Percentiles rank a stretch among this genome's conserved stretches.
These are phyloP conservation scores for Mactromeris polynyma DNA, from an alignment of 2,888 invertebrate species.

Conservation along the genomic window DNA sequence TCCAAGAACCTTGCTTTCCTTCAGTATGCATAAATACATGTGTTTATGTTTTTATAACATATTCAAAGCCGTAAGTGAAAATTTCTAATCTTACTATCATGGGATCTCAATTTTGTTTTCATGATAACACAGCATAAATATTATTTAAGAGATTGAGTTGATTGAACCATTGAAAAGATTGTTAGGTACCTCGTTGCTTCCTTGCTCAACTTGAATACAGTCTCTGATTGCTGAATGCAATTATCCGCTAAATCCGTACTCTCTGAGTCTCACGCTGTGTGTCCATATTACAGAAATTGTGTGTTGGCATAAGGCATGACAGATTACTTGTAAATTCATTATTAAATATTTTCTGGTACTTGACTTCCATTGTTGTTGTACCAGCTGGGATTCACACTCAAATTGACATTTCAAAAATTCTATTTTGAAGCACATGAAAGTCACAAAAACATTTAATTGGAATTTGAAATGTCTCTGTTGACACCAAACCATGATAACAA, in stretches of 20 bases:
- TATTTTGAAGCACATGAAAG: neutral
- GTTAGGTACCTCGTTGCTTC: neutral
- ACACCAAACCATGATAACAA: neutral
- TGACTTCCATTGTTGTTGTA: neutral
- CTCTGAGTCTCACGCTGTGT: neutral
- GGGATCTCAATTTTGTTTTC: neutral
- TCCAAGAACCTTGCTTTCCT: too few relatives aligned
- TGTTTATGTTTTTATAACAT: too few relatives aligned
- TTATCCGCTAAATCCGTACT: neutral
- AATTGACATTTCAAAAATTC: slow-evolving; percentile 2
- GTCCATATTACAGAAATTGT: neutral
- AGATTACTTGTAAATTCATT: slow-evolving; percentile 19
- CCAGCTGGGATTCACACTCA: neutral
- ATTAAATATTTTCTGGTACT: slow-evolving; percentile 20
- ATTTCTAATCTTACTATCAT: too few relatives aligned
- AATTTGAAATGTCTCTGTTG: neutral
- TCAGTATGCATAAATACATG: too few relatives aligned
- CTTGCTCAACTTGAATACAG: neutral
- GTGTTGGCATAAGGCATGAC: slow-evolving; percentile 1
- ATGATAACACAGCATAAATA: neutral
- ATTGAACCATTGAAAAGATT: slow-evolving; percentile 1
- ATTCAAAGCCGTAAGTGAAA: neutral
- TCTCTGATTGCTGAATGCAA: neutral
- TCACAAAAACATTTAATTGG: slow-evolving; percentile 1
- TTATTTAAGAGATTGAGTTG: neutral